Percentiles rank a stretch among this genome's conserved stretches.
phyloP scores from a whole-genome alignment of 2,888 invertebrate genomes.

The Himalopsyche japonica region DNA sequence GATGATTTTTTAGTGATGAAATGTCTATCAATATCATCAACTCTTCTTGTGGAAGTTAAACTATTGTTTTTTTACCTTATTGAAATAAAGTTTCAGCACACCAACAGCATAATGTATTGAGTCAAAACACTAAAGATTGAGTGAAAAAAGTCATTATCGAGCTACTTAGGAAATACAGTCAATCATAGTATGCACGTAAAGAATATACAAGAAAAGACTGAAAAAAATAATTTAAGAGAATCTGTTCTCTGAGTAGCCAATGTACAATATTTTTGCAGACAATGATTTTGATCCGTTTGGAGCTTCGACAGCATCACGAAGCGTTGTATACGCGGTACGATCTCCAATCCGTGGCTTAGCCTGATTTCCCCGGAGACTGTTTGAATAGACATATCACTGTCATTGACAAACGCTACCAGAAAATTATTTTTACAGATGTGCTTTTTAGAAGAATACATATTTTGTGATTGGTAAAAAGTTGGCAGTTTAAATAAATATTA shows the following conservation, averaged over 20 bases:
- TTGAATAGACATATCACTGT: slow-evolving; percentile 23
- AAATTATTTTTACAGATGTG: slow-evolving; percentile 18
- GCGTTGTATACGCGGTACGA: not conserved
- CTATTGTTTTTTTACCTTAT: no score
- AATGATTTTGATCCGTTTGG: not conserved
- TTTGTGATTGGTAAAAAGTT: not conserved
- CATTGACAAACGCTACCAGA: slow-evolving; percentile 1
- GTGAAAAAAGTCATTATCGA: no score
- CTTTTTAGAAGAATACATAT: not conserved
- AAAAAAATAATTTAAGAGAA: not conserved
- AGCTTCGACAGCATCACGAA: not conserved
- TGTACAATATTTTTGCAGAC: not conserved
- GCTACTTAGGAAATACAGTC: no score
- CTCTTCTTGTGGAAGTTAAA: no score
- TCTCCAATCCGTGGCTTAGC: slow-evolving; percentile 26
- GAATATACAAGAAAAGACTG: no score
- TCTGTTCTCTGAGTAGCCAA: not conserved
- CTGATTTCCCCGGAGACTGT: slow-evolving; percentile 35
- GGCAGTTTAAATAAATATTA: no score
- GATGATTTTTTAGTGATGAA: no score
- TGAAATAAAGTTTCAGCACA: no score
- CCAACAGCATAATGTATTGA: no score
- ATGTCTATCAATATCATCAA: no score
- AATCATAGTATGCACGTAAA: no score
- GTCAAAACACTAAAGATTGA: no score